Evolutionary conservation across 1,140 invertebrate genomes (phyloP), one percentile per base, ranked within the genome.

Genomic region (Cardiocondyla obscurior): DNA sequence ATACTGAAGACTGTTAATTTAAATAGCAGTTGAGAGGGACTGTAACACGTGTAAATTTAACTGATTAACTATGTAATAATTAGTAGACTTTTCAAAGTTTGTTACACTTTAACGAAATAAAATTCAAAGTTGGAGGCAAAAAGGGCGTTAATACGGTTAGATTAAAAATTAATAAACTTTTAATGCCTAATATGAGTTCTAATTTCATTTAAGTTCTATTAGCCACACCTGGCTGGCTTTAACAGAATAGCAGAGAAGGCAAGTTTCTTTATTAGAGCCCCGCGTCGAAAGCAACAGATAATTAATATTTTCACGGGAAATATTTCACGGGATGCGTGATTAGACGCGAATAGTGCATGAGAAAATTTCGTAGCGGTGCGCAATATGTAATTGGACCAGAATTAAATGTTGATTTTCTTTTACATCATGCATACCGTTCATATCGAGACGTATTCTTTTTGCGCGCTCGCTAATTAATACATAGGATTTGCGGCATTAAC

Each of bases 141-240:
- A 79, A 79, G 65, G 74, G 12, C 60, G 46, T 30, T 79, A 79
- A 79, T 42, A 53, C 12, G 19, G 62, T 79, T 79, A 79, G 42
- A 79, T 69, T 53, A 69, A 79, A 79, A 79, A 49, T 79, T 79
- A 69, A 79, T 36, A 25, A 79, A 79, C 74, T 79, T 79, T 79
- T 53, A 53, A 51, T 36, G 36, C 42, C 69, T 79, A 79, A 79
- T 53, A 69, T 79, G 74, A 69, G 33, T 69, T 69, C 53, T 79
- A 79, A 79, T 79, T 79, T 62, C 46, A 69, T 79, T 79, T 79
- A 79, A 53, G 33, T 69, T 25, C 64, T 79, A 79, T 79, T 79
- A 79, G 62, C 74, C 46, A 79, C 74, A 79, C 62, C 62, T 19
- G 62, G 62, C 69, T 79, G 49, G 16, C 25, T 69, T 42, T 79